Evolutionary conservation across 2,888 invertebrate genomes (phyloP).

Genomic region (Eurois occulta): DNA sequence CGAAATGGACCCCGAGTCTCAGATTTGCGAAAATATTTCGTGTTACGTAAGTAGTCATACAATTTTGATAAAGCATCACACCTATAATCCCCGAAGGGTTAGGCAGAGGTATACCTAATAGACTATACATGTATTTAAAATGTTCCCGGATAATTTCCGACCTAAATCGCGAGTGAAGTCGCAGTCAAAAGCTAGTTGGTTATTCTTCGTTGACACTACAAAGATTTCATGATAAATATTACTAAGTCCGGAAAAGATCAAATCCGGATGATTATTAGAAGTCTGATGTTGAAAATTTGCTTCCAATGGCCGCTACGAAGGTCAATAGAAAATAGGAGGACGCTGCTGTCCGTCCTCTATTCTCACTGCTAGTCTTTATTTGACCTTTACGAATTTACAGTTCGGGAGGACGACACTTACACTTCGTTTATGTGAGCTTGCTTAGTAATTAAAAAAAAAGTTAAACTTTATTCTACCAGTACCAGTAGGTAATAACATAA

Average conservation of each 20-base stretch:
- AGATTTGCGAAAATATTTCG: constrained; percentile 66
- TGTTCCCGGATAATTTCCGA: neutral
- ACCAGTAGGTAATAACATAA: neutral
- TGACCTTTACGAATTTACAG: neutral
- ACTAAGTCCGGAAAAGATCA: neutral
- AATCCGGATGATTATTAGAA: neutral
- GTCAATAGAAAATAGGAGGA: neutral
- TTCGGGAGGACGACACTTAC: neutral
- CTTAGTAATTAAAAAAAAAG: neutral
- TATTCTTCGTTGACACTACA: neutral
- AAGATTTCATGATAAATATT: neutral
- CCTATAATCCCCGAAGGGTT: neutral
- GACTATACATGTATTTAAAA: neutral
- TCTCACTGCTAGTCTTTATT: neutral
- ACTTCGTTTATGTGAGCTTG: neutral
- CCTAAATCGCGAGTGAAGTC: neutral
- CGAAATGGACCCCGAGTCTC: constrained; percentile 81
- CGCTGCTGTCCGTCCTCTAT: neutral
- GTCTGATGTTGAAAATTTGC: neutral
- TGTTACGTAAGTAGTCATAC: constrained; percentile 30
- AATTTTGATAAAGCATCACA: neutral
- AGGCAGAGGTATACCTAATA: neutral
- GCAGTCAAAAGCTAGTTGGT: neutral
- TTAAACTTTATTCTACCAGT: neutral
- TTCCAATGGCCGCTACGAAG: neutral